Base-by-base conservation (phyloP, 2,888 invertebrate species). In the Exephanes ischioxanthus region DNA sequence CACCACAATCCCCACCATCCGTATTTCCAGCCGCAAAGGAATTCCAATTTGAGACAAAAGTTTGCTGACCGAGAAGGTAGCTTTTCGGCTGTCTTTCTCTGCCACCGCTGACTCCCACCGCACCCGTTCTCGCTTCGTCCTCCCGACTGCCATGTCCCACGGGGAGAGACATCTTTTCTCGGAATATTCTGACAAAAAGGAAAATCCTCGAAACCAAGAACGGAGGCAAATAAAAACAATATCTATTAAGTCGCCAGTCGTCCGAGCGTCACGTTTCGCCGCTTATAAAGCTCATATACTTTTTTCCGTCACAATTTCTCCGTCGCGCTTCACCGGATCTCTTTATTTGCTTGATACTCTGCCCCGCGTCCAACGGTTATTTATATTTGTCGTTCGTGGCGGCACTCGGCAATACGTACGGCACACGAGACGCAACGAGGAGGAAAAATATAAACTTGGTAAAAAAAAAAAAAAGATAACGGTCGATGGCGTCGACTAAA, bases 41-140 rank as follows among this genome's bases (percentile, higher is more conserved):
- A 92, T 92, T 92, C 91, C 92, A 92, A 92, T 92, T 92, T 92
- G 91, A 92, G 92, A 92, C 92, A 92, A 92, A 92, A 92, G 92
- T 92, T 92, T 91, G 90, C 89, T 91, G 89, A 90, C 91, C 90
- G 89, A 11, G 58, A 26, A 88, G 88, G 90, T 89, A 90, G 26
- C 73, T 66, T 45, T 67, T 67, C 51, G 61, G 77, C 33, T 75
- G 48, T 78, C 58, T 45, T 80, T 53, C 68, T 75, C 55, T 77
- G 33, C 73, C 48, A 26, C 45, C 66, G 61, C 63, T 53, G 30
- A 75, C 72, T 48, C 30, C n/a, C 16, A 30, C 51, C 75, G 26
- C 66, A 67, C 33, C 71, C 41, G 14, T 26, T 61, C 58, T 78
- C 26, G 30, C 55, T 73, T 41, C 22, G 4, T 51, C 51, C 70